Conservation (phyloP, 2,888 invertebrate species). For the Tetrapedia diversipes region DNA sequence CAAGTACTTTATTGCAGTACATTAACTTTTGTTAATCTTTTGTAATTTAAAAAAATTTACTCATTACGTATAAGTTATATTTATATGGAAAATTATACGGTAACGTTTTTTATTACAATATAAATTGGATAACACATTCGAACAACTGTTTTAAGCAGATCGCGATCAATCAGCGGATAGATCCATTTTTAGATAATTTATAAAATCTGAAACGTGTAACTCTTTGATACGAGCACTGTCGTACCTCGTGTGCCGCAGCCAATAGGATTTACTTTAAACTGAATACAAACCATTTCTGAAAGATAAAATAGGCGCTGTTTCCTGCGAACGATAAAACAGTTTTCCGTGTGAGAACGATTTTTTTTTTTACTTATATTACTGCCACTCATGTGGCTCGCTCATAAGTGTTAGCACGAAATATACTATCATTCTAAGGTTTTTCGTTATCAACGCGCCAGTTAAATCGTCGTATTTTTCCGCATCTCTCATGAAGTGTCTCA, state of each 20-base stretch:
- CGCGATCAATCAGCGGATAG: neutral
- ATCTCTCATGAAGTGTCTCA: conserved; percentile 49
- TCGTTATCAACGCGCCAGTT: conserved; percentile 52
- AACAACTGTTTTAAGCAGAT: neutral
- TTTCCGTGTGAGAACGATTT: conserved; percentile 29
- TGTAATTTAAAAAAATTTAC: neutral
- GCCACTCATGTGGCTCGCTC: conserved; percentile 29
- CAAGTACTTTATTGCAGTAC: neutral
- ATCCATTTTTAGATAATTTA: conserved; percentile 6
- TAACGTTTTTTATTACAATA: neutral
- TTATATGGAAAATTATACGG: neutral
- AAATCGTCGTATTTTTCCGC: conserved; percentile 30
- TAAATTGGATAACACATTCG: neutral
- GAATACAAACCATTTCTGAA: neutral
- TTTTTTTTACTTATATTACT: conserved; percentile 10
- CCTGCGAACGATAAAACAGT: conserved; percentile 34
- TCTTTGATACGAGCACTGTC: neutral
- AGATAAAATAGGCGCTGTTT: conserved; percentile 42
- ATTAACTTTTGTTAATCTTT: neutral
- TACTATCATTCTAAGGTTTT: conserved; percentile 48
- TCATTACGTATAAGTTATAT: neutral
- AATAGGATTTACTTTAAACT: neutral
- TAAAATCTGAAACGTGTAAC: neutral
- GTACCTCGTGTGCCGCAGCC: neutral
- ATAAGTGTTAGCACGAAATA: conserved; percentile 24